These are phyloP conservation scores for Myrmecophaga tridactyla DNA, from an alignment of 2,113 vertebrate genomes.

Conservation along the genomic window DNA sequence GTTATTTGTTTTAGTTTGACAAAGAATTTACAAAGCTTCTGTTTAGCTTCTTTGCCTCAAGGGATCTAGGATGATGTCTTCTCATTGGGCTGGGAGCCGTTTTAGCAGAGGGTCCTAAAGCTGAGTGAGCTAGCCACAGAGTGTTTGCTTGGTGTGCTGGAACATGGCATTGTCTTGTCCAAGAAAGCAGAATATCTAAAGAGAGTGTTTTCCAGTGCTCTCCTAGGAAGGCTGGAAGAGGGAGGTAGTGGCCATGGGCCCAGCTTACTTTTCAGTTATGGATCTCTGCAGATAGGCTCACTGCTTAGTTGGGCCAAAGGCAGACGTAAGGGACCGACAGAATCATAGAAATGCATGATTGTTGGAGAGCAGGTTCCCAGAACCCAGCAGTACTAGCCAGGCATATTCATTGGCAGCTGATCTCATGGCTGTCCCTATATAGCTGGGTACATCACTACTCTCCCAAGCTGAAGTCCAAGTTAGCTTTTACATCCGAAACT, in stretches of 20 bases:
- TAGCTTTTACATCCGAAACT: neutral
- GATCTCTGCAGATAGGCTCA: neutral
- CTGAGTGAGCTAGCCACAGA: neutral
- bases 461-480: neutral
- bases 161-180: neutral
- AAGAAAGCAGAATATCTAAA: neutral
- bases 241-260: neutral
- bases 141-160: neutral
- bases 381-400: too few relatives aligned
- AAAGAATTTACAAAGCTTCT: slow-evolving; percentile 27
- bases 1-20: slow-evolving; percentile 3
- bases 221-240: neutral
- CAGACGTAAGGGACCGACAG: neutral
- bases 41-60: slow-evolving; percentile 9
- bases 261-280: neutral
- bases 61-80: neutral
- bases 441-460: neutral
- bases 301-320: neutral
- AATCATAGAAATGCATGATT: neutral
- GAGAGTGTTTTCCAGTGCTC: neutral
- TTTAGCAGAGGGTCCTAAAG: slow-evolving; percentile 39
- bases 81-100: slow-evolving; percentile 40
- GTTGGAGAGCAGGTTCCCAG: neutral
- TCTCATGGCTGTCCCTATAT: neutral
- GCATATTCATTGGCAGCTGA: neutral